Evolutionary conservation across 2,888 invertebrate species (phyloP).

Genomic region (Temnothorax ravouxi): DNA sequence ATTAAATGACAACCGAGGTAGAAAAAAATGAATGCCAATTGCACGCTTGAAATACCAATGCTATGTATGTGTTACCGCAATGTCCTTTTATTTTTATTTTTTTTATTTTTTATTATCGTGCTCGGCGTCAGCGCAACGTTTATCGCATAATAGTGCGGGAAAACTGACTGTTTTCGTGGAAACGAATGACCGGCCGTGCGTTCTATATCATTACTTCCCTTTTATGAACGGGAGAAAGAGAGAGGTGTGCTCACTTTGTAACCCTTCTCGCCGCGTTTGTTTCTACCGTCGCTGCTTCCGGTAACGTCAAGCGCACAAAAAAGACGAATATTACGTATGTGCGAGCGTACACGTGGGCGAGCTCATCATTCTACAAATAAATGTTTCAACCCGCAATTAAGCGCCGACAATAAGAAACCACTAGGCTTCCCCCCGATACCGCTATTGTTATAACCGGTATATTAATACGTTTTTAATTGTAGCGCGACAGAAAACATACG

Average conservation of each 20-base stretch:
- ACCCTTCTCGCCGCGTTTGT: conserved; percentile 46
- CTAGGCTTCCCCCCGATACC: conserved; percentile 60
- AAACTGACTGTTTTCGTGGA: conserved; percentile 35
- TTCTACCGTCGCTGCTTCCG: conserved; percentile 54
- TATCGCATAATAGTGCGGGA: conserved; percentile 40
- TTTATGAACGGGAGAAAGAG: conserved; percentile 49
- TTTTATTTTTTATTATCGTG: conserved; percentile 15
- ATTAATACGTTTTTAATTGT: conserved; percentile 83
- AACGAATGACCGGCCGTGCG: conserved; percentile 29
- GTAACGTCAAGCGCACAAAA: conserved; percentile 54
- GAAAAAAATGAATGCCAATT: conserved; percentile 49
- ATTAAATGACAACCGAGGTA: conserved; percentile 40
- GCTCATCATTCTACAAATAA: conserved; percentile 71
- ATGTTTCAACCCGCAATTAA: conserved; percentile 81
- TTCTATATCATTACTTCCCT: conserved; percentile 54
- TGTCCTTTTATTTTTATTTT: conserved; percentile 10
- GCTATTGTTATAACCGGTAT: conserved; percentile 66
- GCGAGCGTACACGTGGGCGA: conserved; percentile 55
- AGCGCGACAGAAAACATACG: conserved; percentile 78
- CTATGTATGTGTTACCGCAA: not conserved
- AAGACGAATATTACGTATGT: conserved; percentile 59
- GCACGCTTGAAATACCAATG: conserved; percentile 40
- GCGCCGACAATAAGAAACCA: conserved; percentile 78
- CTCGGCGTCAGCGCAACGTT: conserved; percentile 26
- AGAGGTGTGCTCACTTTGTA: conserved; percentile 39